These are phyloP conservation scores for Eulithis prunata DNA, from an alignment of 2,888 invertebrate species.

Conservation along the genomic window DNA sequence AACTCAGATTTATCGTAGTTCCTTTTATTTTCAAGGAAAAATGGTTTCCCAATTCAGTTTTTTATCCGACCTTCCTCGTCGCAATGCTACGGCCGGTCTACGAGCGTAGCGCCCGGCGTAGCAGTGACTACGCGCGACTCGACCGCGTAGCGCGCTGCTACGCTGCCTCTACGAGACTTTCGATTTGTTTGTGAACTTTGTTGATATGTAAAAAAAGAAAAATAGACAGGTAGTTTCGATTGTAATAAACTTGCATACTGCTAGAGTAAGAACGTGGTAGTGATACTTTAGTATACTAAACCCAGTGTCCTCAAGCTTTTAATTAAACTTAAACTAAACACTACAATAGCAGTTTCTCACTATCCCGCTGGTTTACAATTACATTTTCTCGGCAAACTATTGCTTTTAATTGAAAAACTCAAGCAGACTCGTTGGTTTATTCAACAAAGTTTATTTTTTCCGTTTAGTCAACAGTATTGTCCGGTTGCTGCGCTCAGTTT, in stretches of 20 bases:
- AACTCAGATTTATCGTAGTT: no score
- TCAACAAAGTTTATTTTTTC: constrained; percentile 19
- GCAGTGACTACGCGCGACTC: constrained; percentile 74
- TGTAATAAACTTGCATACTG: background rate
- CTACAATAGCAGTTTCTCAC: constrained; percentile 21
- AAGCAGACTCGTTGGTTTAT: constrained; percentile 8
- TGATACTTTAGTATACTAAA: constrained; percentile 3
- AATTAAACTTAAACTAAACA: constrained; percentile 30
- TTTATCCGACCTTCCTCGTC: constrained; percentile 50
- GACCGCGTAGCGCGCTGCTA: constrained; percentile 61
- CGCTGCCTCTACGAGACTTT: constrained; percentile 49
- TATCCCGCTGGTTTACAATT: constrained; percentile 33
- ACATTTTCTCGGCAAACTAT: constrained; percentile 33
- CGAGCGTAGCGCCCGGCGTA: constrained; percentile 62
- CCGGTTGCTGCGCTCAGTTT: constrained; percentile 20
- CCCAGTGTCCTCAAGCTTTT: constrained; percentile 26
- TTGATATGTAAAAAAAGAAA: constrained; percentile 11
- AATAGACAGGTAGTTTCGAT: background rate
- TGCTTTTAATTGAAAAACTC: constrained; percentile 44
- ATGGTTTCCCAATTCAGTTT: constrained; percentile 50
- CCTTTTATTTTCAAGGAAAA: background rate
- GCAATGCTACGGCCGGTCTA: constrained; percentile 63
- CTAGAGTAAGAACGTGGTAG: background rate
- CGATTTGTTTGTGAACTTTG: constrained; percentile 28
- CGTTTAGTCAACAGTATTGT: constrained; percentile 26